These are phyloP conservation scores for Pseudachorutes palmiensis DNA, from an alignment of 1,140 invertebrate species.

Conservation along the genomic window DNA sequence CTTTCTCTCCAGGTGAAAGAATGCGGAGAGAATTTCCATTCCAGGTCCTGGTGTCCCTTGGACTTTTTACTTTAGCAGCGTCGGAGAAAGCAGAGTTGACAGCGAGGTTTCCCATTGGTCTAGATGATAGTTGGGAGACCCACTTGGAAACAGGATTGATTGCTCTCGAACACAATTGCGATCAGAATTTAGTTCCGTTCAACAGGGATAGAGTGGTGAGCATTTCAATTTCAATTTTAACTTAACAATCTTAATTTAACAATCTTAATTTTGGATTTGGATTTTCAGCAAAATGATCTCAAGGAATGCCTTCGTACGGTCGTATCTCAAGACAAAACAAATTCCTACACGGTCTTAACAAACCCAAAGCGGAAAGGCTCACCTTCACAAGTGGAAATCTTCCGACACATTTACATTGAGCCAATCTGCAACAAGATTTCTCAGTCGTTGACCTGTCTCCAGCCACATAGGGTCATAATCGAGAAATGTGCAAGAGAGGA, in stretches of 20 bases:
- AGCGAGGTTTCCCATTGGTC: no score
- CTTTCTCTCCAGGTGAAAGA: no score
- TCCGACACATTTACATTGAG: conserved; percentile 13
- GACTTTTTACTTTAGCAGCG: no score
- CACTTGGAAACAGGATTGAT: conserved; percentile 10
- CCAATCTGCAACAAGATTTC: conserved; percentile 16
- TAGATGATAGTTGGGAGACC: conserved; percentile 4
- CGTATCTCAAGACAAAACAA: not conserved
- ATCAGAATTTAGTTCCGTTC: conserved; percentile 15
- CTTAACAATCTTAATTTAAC: not conserved
- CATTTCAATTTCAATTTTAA: conserved; percentile 3
- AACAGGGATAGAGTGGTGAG: conserved; percentile 15
- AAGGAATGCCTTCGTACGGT: not conserved
- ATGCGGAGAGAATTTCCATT: no score
- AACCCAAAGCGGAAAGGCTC: no score
- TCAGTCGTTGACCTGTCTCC: conserved; percentile 1
- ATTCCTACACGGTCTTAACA: not conserved
- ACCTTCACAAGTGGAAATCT: not conserved
- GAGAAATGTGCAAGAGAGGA: conserved; percentile 12
- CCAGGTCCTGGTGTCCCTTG: no score
- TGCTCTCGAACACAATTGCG: conserved; percentile 7
- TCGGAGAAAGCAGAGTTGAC: no score
- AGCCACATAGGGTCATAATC: not conserved
- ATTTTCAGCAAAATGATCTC: conserved; percentile 5
- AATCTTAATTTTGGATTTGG: not conserved